Conservation (phyloP, 2,113 vertebrate species). For the Jaculus jaculus region DNA sequence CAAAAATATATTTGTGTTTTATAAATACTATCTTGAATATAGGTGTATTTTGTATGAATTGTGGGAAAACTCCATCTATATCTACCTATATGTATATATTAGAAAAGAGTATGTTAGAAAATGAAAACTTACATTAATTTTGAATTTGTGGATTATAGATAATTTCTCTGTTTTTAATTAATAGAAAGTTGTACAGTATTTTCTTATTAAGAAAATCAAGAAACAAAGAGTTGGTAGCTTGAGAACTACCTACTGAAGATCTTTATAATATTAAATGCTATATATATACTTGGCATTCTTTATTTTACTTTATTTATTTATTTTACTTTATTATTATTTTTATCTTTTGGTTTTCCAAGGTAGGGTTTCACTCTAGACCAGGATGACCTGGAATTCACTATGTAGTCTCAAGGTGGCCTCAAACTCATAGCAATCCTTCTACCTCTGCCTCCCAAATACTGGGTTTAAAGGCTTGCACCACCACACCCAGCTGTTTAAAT, state of each 20-base stretch:
- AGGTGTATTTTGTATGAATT: slow-evolving; percentile 24
- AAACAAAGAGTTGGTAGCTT: slow-evolving; percentile 18
- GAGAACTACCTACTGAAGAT: slow-evolving; percentile 17
- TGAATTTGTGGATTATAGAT: background rate
- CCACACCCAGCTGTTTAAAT: too few relatives aligned
- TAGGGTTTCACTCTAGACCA: too few relatives aligned
- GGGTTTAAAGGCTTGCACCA: too few relatives aligned
- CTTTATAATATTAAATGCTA: slow-evolving; percentile 21
- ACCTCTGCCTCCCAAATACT: too few relatives aligned
- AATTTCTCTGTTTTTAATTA: slow-evolving; percentile 35
- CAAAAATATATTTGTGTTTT: background rate
- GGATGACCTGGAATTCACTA: too few relatives aligned
- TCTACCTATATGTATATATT: background rate
- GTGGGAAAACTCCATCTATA: background rate
- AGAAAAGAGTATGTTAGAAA: slow-evolving; percentile 24
- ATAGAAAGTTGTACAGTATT: slow-evolving; percentile 16
- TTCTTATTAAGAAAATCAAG: background rate
- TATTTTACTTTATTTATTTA: too few relatives aligned
- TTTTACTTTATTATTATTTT: too few relatives aligned
- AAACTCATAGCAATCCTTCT: too few relatives aligned
- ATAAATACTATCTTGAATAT: slow-evolving; percentile 15
- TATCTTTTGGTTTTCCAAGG: too few relatives aligned
- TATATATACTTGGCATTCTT: background rate
- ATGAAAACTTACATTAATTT: slow-evolving; percentile 21
- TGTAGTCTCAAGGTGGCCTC: too few relatives aligned